A percentile compares a stretch with the other conserved stretches of the same genome.
These are phyloP conservation scores for Melitaea cinxia DNA, from an alignment of 1,140 invertebrate species.

Conservation along the genomic window DNA sequence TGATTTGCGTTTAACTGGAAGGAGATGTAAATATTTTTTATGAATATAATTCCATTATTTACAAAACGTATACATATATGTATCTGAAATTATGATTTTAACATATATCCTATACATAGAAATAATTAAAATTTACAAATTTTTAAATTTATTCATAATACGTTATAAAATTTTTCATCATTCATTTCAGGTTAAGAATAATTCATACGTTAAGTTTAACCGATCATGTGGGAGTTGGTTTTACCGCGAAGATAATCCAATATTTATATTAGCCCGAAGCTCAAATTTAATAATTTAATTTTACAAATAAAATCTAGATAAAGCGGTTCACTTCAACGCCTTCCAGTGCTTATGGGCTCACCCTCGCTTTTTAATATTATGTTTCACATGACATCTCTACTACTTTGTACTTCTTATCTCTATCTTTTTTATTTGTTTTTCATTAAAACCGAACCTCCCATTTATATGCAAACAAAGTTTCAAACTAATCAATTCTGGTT, in stretches of 20 bases:
- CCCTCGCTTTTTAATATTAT: conserved; percentile 26
- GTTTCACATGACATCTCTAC: conserved; percentile 30
- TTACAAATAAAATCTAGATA: conserved; percentile 68
- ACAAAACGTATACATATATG: too few species aligned
- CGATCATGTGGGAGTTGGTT: conserved; percentile 24
- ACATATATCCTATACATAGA: too few species aligned
- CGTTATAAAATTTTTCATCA: neutral
- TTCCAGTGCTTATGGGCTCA: conserved; percentile 54
- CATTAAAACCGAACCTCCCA: conserved; percentile 4
- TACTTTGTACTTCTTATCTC: conserved; percentile 8
- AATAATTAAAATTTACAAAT: too few species aligned
- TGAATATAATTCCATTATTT: too few species aligned
- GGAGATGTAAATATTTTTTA: too few species aligned
- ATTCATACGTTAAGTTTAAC: conserved; percentile 1
- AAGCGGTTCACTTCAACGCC: conserved; percentile 43
- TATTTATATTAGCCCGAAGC: conserved; percentile 66
- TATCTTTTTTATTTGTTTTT: neutral
- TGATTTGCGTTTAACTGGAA: too few species aligned
- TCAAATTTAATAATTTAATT: conserved; percentile 63
- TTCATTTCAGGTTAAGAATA: neutral
- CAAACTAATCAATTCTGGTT: conserved; percentile 22
- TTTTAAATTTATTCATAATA: neutral
- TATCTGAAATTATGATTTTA: too few species aligned
- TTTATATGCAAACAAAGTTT: conserved; percentile 32
- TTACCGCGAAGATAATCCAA: conserved; percentile 35